Base-by-base conservation (phyloP, 1,140 invertebrate genomes). In the Melipona quadrifasciata region DNA sequence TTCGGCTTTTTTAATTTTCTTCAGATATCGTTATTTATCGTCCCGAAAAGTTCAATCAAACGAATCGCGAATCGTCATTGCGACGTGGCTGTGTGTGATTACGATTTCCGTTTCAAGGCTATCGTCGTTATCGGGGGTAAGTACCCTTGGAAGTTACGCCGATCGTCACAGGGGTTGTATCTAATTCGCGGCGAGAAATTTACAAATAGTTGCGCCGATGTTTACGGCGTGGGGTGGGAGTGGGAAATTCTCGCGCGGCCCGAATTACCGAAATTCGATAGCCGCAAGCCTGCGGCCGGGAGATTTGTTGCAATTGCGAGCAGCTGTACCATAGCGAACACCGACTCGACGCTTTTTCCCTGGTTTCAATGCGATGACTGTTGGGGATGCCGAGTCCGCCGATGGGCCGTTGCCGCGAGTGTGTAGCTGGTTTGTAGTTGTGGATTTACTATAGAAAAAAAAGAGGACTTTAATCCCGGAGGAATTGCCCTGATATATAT, bases 251-350 rank as follows among this genome's bases (percentile, higher is more conserved):
- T 80, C 77, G 57, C 77, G n/a, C n/a, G n/a, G 55, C 2, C 51
- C 64, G 75, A 83, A 83, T 83, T 77, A 83, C 74, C 81, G 81
- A 76, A 83, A 78, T 79, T 83, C 82, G 82, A 83, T 83, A 83
- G 75, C 82, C 82, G 67, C 82, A 78, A 71, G 24, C 55, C 65
- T 78, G 82, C 55, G 82, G 82, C 39, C 21, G 27, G 1, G 34
- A 72, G 82, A 87, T 88, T 88, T 88, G 87, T 85, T 76, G 57
- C 67, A 27, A 73, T 58, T 64, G 82, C 87, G 39, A 81, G 55
- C 81, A 85, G 27, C 82, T 80, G 73, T 51, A 68, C 27, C 57
- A 61, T 34, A 58, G 31, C 73, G 68, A 24, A 31, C 39, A 61
- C 12, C 39, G 47, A 53, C 17, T 65, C 47, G n/a, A 39, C 21